Evolutionary conservation across 2,888 invertebrate genomes (phyloP).

Genomic region (Argynnis bischoffii): DNA sequence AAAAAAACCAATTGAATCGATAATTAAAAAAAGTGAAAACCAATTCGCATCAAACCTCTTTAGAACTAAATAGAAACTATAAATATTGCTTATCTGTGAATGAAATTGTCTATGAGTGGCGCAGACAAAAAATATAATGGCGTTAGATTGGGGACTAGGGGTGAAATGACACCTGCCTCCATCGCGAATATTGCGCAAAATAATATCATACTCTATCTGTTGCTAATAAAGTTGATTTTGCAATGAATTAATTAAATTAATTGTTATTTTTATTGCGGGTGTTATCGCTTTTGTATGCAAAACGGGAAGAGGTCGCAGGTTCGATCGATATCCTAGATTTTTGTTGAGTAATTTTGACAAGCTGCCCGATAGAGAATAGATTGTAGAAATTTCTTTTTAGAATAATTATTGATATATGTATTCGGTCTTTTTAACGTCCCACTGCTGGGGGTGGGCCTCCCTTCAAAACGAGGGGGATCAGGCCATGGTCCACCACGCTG

Average conservation of each 20-base stretch:
- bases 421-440: no score
- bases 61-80: slow-evolving; percentile 9
- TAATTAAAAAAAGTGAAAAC: no score
- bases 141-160: slow-evolving; percentile 19
- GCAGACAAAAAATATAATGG: slow-evolving; percentile 12
- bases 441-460: no score
- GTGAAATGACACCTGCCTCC: slow-evolving; percentile 26
- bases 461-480: no score
- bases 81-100: slow-evolving; percentile 27
- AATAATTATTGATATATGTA: no score
- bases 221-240: background rate
- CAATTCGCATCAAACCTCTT: background rate
- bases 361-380: no score
- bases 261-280: slow-evolving; percentile 7
- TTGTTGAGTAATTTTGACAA: background rate
- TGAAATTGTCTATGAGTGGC: slow-evolving; percentile 15
- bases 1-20: no score
- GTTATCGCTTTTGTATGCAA: background rate
- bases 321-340: slow-evolving; percentile 6
- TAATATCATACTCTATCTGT: slow-evolving; percentile 1
- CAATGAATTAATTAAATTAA: slow-evolving; percentile 5
- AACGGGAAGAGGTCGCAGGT: background rate
- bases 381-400: no score
- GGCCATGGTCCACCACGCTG: background rate
- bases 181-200: background rate